Percentiles rank a stretch among this genome's conserved stretches.
Evolutionary conservation across 2,797 vertebrate species (phyloP).

Genomic region (Sciaenops ocellatus): DNA sequence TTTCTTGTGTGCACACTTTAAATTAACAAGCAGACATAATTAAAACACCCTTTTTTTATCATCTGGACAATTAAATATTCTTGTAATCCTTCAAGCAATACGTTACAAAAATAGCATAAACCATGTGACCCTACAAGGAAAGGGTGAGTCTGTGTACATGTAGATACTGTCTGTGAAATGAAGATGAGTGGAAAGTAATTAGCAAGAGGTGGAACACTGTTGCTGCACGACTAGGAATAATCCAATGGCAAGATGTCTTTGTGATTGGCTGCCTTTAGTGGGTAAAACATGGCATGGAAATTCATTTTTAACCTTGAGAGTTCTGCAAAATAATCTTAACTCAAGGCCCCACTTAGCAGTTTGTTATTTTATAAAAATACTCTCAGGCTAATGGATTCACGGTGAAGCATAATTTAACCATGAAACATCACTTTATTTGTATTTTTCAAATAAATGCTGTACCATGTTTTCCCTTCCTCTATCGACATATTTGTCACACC

Average conservation of each 20-base stretch:
- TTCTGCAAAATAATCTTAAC: neutral
- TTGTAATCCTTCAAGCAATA: constrained; percentile 17
- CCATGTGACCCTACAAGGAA: constrained; percentile 14
- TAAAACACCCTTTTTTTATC: neutral
- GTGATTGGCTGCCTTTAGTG: neutral
- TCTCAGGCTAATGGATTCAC: neutral
- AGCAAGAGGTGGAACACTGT: constrained; percentile 31
- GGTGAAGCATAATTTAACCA: neutral
- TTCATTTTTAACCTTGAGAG: neutral
- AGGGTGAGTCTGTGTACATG: constrained; percentile 2
- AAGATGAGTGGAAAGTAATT: constrained; percentile 47
- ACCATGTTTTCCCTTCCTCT: neutral
- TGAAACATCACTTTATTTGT: neutral
- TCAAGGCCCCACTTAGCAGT: neutral
- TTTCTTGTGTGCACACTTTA: constrained; percentile 2
- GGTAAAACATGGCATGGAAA: neutral
- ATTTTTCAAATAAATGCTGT: neutral
- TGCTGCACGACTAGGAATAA: constrained; percentile 22
- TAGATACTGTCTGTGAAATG: constrained; percentile 43
- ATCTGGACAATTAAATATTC: neutral
- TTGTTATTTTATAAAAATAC: neutral
- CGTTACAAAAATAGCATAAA: constrained; percentile 30
- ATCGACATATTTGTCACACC: constrained; percentile 43
- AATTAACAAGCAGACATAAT: constrained; percentile 4
- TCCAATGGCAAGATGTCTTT: neutral